A percentile compares a stretch with the other conserved stretches of the same genome.
These are phyloP conservation scores for Synanthedon myopaeformis DNA, from an alignment of 2,888 invertebrate genomes.

Conservation along the genomic window DNA sequence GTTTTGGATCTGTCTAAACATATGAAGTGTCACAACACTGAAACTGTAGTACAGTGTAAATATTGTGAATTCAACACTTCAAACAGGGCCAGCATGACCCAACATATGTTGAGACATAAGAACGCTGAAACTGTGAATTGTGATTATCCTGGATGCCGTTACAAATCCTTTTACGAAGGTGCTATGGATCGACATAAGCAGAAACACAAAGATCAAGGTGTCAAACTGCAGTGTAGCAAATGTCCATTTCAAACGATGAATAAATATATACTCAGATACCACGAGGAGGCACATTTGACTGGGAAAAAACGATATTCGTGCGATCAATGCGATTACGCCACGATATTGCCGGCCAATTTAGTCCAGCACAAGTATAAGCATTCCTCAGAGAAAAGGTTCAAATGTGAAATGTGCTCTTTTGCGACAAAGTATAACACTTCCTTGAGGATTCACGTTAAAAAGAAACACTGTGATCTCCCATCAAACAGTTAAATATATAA, in stretches of 20 bases:
- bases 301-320: constrained; percentile 52
- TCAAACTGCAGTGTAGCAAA: constrained; percentile 47
- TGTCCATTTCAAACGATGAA: constrained; percentile 61
- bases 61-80: constrained; percentile 50
- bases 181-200: constrained; percentile 53
- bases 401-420: constrained; percentile 59
- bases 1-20: constrained; percentile 41
- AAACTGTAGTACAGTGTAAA: constrained; percentile 31
- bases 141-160: constrained; percentile 39
- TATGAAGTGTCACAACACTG: constrained; percentile 34
- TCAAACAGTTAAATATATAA: constrained; percentile 28
- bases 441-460: constrained; percentile 55
- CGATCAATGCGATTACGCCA: constrained; percentile 56
- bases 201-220: constrained; percentile 42
- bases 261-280: constrained; percentile 54
- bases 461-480: constrained; percentile 64
- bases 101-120: constrained; percentile 50
- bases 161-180: constrained; percentile 48
- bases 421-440: constrained; percentile 62
- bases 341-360: constrained; percentile 51
- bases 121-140: constrained; percentile 47
- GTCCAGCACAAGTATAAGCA: constrained; percentile 63
- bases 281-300: constrained; percentile 53
- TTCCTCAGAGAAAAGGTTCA: constrained; percentile 52
- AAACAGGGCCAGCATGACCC: constrained; percentile 43